phyloP scores from a whole-genome alignment of 2,797 vertebrate genomes.

The Lepilemur ruficaudatus region DNA sequence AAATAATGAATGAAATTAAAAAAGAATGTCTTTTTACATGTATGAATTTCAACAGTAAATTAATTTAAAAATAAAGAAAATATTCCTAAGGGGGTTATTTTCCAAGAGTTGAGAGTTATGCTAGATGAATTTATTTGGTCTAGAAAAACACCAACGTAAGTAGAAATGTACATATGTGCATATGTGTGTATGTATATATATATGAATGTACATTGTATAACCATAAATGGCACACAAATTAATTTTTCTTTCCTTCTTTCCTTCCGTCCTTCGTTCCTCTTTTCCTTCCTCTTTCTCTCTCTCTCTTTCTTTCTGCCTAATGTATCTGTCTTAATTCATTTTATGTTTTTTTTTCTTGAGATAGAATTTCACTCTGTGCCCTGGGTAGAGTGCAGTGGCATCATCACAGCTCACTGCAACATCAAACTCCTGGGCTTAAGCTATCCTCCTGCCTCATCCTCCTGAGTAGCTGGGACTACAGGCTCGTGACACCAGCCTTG shows the following conservation, averaged over 20 bases:
- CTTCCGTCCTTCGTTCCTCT: accelerated
- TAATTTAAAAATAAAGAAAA: neutral
- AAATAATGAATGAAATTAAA: neutral
- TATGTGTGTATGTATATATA: neutral
- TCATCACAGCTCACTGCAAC: too few species aligned
- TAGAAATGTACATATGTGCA: neutral
- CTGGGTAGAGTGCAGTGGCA: too few species aligned
- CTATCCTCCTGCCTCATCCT: too few species aligned
- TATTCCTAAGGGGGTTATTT: neutral
- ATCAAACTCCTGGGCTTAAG: too few species aligned
- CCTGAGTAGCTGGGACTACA: too few species aligned
- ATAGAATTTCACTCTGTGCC: too few species aligned
- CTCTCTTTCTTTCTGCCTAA: neutral
- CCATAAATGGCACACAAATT: neutral
- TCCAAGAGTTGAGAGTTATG: neutral
- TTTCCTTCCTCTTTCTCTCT: too few species aligned
- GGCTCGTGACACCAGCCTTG: too few species aligned
- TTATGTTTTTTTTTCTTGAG: too few species aligned
- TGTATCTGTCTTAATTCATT: neutral
- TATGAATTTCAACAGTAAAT: neutral
- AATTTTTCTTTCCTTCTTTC: neutral
- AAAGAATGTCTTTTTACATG: neutral
- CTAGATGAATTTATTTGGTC: neutral
- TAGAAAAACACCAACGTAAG: neutral
- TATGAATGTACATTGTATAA: neutral